These are phyloP conservation scores for Hyperoodon ampullatus DNA, from an alignment of 2,113 vertebrate species.

Conservation along the genomic window DNA sequence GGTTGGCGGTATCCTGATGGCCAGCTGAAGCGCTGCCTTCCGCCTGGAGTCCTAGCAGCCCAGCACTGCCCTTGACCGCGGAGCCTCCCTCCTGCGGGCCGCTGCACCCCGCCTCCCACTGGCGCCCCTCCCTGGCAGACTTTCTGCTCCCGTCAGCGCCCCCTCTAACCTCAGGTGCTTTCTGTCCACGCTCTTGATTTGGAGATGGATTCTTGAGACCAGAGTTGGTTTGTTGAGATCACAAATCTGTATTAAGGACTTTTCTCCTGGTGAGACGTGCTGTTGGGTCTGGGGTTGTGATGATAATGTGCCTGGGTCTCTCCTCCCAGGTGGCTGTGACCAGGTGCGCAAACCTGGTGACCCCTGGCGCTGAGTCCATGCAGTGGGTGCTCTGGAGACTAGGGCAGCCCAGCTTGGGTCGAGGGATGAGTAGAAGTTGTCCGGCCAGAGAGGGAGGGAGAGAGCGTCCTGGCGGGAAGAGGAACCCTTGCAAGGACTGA, in stretches of 20 bases:
- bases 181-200: too few relatives aligned
- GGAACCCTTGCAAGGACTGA: rapidly evolving
- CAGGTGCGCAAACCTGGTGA: neutral
- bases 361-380: too few relatives aligned
- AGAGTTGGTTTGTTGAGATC: neutral
- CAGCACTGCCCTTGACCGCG: rapidly evolving
- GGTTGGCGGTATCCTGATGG: neutral
- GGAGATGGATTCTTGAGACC: neutral
- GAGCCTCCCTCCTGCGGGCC: rapidly evolving
- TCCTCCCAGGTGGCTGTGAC: neutral
- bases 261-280: too few relatives aligned
- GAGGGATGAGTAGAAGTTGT: too few relatives aligned
- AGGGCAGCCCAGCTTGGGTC: too few relatives aligned
- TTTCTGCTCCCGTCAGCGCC: rapidly evolving
- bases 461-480: rapidly evolving
- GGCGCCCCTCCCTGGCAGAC: rapidly evolving
- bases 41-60: too few relatives aligned
- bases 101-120: neutral
- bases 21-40: rapidly evolving
- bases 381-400: neutral
- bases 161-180: rapidly evolving
- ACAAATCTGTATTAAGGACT: rapidly evolving
- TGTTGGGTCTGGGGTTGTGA: neutral
- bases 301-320: neutral
- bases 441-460: neutral